Percentiles rank a stretch among this genome's conserved stretches.
Conservation (phyloP, 2,888 invertebrate genomes). For the Lasioglossum villosulum region DNA sequence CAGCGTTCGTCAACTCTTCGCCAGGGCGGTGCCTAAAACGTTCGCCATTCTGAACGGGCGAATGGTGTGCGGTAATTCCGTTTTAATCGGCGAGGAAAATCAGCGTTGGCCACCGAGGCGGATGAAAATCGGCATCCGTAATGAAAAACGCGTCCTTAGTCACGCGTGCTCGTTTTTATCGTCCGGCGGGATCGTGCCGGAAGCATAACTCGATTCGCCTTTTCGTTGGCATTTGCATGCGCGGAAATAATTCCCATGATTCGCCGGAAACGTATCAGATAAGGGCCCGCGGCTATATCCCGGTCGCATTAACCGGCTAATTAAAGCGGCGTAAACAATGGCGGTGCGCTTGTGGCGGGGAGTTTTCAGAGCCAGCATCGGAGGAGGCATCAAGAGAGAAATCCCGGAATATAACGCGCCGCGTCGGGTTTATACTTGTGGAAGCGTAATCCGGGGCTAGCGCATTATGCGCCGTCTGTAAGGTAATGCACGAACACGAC, state of each 20-base stretch:
- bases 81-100: not conserved
- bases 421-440: slow-evolving; percentile 5
- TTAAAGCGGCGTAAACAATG: slow-evolving; percentile 73
- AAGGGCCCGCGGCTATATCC: slow-evolving; percentile 64
- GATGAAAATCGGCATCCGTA: slow-evolving; percentile 26
- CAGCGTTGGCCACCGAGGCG: not conserved
- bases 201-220: slow-evolving; percentile 80
- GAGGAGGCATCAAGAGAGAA: not conserved
- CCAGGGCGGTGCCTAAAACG: too few species aligned
- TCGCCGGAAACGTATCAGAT: slow-evolving; percentile 75
- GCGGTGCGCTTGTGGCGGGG: not conserved
- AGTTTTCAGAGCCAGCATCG: not conserved
- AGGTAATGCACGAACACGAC: slow-evolving; percentile 53
- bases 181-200: slow-evolving; percentile 75
- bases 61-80: not conserved
- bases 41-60: not conserved
- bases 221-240: slow-evolving; percentile 81
- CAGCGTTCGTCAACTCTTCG: too few species aligned
- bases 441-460: slow-evolving; percentile 44
- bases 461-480: slow-evolving; percentile 47
- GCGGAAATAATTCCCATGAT: slow-evolving; percentile 81
- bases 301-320: slow-evolving; percentile 70
- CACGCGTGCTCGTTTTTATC: slow-evolving; percentile 65
- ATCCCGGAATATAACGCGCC: slow-evolving; percentile 13
- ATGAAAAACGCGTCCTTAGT: slow-evolving; percentile 58